These are phyloP conservation scores for Heteromurus nitidus DNA, from an alignment of 2,888 invertebrate species.

Conservation along the genomic window DNA sequence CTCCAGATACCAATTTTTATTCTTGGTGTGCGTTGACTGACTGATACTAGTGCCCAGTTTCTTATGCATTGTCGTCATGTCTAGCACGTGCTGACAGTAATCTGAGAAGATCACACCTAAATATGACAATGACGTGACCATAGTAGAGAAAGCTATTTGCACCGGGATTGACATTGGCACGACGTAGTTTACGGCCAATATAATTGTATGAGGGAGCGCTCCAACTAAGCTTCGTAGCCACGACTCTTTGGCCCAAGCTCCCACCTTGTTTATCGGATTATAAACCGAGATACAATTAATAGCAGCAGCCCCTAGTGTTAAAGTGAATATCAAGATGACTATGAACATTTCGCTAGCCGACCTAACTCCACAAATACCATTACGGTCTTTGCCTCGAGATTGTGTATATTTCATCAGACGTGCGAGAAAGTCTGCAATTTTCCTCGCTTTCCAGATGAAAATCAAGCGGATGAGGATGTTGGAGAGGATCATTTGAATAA, in stretches of 20 bases:
- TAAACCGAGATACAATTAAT: not conserved
- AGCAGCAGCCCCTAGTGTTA: not conserved
- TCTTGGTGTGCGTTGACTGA: not conserved
- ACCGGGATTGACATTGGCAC: constrained; percentile 1
- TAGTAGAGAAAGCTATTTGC: not conserved
- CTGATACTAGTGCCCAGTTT: not conserved
- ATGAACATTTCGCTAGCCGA: not conserved
- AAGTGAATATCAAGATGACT: not conserved
- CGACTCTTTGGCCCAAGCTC: not conserved
- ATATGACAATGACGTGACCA: not conserved
- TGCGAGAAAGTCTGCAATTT: constrained; percentile 3
- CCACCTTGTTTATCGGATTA: not conserved
- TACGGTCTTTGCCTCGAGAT: not conserved
- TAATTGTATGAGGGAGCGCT: not conserved
- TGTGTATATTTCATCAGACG: constrained; percentile 1
- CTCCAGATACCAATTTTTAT: not conserved
- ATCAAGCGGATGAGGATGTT: not conserved
- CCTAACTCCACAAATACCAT: not conserved
- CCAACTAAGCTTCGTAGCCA: constrained; percentile 18
- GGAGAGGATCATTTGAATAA: constrained; percentile 1
- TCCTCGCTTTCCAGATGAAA: constrained; percentile 5
- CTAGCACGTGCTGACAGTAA: constrained; percentile 28
- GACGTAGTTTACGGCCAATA: not conserved
- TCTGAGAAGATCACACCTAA: constrained; percentile 12
- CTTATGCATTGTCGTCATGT: not conserved